Conservation (phyloP, 2,888 invertebrate species). For the Myopa tessellatipennis region DNA sequence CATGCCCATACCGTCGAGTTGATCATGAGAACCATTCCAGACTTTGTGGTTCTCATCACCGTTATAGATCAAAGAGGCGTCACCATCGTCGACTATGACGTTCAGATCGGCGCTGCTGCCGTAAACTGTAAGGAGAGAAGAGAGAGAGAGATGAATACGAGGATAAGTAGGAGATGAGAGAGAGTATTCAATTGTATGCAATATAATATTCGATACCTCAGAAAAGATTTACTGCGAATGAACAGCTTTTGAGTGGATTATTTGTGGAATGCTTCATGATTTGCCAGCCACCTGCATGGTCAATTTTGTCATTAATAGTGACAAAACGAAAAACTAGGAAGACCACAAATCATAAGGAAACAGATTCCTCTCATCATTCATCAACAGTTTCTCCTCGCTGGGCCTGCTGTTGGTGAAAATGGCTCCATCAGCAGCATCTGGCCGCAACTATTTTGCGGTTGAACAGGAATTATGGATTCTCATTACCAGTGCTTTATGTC, state of each 20-base stretch:
- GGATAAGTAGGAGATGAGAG: neutral
- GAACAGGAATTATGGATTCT: too few species aligned
- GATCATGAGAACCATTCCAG: constrained; percentile 86
- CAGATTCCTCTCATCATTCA: too few species aligned
- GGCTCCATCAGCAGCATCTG: too few species aligned
- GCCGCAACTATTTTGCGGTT: too few species aligned
- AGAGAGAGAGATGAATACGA: neutral
- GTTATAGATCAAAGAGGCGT: constrained; percentile 82
- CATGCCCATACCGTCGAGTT: constrained; percentile 73
- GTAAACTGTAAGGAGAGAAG: constrained; percentile 62
- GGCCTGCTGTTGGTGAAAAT: too few species aligned
- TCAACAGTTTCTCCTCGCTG: too few species aligned
- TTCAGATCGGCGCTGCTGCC: constrained; percentile 69
- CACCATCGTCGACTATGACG: constrained; percentile 74
- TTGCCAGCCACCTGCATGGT: too few species aligned
- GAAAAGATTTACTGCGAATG: neutral
- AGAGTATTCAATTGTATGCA: neutral
- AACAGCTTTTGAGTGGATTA: constrained; percentile 7
- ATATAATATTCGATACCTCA: neutral
- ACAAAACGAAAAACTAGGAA: too few species aligned
- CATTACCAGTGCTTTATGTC: too few species aligned
- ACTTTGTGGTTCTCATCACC: constrained; percentile 95
- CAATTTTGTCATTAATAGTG: too few species aligned
- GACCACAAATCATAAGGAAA: too few species aligned
- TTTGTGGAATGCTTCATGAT: too few species aligned